Evolutionary conservation across 2,797 vertebrate species (phyloP).

Genomic region (Sebastes alutus): DNA sequence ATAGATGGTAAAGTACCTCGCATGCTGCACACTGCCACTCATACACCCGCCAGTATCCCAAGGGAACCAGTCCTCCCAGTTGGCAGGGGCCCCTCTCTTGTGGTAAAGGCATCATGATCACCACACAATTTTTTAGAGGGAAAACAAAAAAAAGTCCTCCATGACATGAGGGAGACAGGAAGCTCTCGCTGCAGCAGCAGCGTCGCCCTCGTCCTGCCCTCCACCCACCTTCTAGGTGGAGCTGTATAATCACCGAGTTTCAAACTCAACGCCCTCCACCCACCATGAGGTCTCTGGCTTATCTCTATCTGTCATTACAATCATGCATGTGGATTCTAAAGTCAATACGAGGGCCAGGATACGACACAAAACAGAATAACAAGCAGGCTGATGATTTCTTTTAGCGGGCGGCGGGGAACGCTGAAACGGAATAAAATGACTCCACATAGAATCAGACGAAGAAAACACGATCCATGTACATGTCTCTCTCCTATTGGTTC

Average conservation of each 20-base stretch:
- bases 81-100: conserved; percentile 29
- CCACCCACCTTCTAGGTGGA: conserved; percentile 63
- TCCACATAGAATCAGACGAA: conserved; percentile 9
- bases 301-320: conserved; percentile 43
- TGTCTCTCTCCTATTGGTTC: conserved; percentile 2
- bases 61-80: conserved; percentile 41
- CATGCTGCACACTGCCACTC: conserved; percentile 27
- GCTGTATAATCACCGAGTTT: conserved; percentile 47
- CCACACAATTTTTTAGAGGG: conserved; percentile 32
- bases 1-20: conserved; percentile 38
- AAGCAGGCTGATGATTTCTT: conserved; percentile 3
- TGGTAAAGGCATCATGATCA: conserved; percentile 37
- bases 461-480: conserved; percentile 7
- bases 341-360: conserved; percentile 19
- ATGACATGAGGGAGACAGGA: conserved; percentile 70
- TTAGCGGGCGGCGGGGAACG: not conserved
- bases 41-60: conserved; percentile 30
- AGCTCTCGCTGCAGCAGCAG: conserved; percentile 44
- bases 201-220: conserved; percentile 45
- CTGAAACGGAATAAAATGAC: conserved; percentile 26
- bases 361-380: conserved; percentile 12
- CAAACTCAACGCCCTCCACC: conserved; percentile 56
- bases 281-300: conserved; percentile 57
- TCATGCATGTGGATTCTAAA: conserved; percentile 18
- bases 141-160: conserved; percentile 45